These are phyloP conservation scores for Chorisops tibialis DNA, from an alignment of 2,888 invertebrate genomes.

Conservation along the genomic window DNA sequence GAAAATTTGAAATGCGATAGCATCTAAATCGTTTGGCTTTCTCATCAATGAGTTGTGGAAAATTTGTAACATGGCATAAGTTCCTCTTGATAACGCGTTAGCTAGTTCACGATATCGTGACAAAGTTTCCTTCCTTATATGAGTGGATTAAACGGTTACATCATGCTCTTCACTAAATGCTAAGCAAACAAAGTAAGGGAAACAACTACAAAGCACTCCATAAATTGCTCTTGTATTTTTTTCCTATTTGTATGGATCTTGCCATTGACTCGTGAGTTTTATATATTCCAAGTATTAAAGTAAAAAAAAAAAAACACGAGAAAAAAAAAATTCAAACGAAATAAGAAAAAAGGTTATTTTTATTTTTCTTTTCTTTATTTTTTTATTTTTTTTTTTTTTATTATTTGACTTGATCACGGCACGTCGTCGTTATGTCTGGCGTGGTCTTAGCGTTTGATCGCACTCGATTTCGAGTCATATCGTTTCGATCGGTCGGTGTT, in stretches of 20 bases:
- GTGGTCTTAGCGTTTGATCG: too few species aligned
- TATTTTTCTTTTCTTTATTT: too few species aligned
- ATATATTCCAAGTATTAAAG: neutral
- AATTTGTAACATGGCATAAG: too few species aligned
- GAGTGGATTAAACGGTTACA: conserved; percentile 1
- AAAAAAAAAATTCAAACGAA: neutral
- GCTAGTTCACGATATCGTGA: conserved; percentile 15
- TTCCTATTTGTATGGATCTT: neutral
- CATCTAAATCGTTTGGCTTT: too few species aligned
- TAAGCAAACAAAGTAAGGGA: neutral
- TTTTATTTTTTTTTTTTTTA: too few species aligned
- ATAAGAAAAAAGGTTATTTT: neutral
- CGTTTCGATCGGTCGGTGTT: too few species aligned
- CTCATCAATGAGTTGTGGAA: too few species aligned
- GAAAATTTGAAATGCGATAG: too few species aligned
- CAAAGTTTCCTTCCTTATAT: conserved; percentile 2
- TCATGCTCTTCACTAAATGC: neutral
- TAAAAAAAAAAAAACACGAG: neutral
- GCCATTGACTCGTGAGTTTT: neutral
- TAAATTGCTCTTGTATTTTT: neutral
- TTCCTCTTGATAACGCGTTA: too few species aligned
- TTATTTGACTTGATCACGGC: too few species aligned
- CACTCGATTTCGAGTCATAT: too few species aligned
- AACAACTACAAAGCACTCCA: neutral
- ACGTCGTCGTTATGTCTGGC: too few species aligned